phyloP scores from a whole-genome alignment of 2,113 vertebrate species.

The Callaeas wilsoni region DNA sequence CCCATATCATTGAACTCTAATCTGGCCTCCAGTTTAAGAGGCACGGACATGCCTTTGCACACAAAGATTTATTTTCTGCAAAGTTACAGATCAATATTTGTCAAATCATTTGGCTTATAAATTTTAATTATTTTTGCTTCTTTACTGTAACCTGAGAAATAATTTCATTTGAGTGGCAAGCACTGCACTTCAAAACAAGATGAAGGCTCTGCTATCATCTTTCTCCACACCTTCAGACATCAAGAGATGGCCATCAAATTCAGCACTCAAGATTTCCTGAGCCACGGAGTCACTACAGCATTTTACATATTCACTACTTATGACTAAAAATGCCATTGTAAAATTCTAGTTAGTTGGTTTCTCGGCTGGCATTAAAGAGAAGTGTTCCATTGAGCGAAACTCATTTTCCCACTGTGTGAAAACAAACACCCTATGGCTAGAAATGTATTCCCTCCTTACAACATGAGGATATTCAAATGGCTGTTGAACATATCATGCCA shows the following conservation, averaged over 20 bases:
- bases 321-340: neutral
- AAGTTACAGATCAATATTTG: neutral
- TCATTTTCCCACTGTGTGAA: neutral
- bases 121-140: neutral
- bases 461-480: neutral
- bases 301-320: neutral
- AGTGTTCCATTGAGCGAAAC: neutral
- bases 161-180: neutral
- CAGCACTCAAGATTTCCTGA: neutral
- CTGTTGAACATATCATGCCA: neutral
- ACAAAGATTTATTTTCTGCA: neutral
- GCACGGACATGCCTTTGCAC: neutral
- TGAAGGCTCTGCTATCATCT: neutral
- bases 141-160: neutral
- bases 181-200: neutral
- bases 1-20: neutral
- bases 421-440: neutral
- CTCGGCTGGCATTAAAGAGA: neutral
- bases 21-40: neutral
- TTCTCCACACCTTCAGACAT: neutral
- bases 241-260: neutral
- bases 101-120: neutral
- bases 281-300: neutral
- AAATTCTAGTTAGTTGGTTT: neutral
- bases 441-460: neutral